Evolutionary conservation across 2,113 vertebrate species (phyloP), one percentile per base, ranked within the genome.

Genomic region (Saimiri boliviensis): DNA sequence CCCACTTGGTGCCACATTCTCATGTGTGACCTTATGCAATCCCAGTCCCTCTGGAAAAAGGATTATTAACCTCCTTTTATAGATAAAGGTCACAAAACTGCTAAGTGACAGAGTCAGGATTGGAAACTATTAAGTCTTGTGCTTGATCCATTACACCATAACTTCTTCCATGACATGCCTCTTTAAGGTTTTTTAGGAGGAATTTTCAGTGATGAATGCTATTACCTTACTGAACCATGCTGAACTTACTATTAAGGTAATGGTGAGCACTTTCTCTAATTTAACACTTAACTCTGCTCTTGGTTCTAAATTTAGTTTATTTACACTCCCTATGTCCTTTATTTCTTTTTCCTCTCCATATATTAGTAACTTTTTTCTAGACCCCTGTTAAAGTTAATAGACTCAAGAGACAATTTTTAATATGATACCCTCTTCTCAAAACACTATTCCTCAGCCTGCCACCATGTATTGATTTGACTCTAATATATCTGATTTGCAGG

Each of bases 21-120:
- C 49, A 56, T 3, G 35, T 35, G 82, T 90, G 89, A 89, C 71
- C 52, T 90, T 86, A 71, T 71, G 40, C 40, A 85, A 68, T 94
- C 66, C 79, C 56, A 90, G 16, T 5, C 74, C 60, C 0, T 12
- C 23, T 66, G 83, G 86, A 92, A 89, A 89, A 92, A 93, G 87
- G 80, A 12, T 68, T 66, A 86, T 95, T 94, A 94, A 93, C 68
- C 86, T 91, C 76, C 77, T 81, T 94, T 86, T 93, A 71, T 54
- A 89, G 85, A 73, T 86, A 94, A 96, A 93, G 92, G 76, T 93
- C 95, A 87, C 84, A 86, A 84, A 95, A 89, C 83, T 66, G 66
- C 58, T 86, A 91, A 97, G 58, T 42, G 89, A 86, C 68, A 82
- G 71, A 95, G 63, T 94, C 49, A 79, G 83, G n/a, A 47, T 21